Evolutionary conservation across 2,888 invertebrate genomes (phyloP), one percentile per base, ranked within the genome.

Genomic region (Sphaerophoria taeniata): DNA sequence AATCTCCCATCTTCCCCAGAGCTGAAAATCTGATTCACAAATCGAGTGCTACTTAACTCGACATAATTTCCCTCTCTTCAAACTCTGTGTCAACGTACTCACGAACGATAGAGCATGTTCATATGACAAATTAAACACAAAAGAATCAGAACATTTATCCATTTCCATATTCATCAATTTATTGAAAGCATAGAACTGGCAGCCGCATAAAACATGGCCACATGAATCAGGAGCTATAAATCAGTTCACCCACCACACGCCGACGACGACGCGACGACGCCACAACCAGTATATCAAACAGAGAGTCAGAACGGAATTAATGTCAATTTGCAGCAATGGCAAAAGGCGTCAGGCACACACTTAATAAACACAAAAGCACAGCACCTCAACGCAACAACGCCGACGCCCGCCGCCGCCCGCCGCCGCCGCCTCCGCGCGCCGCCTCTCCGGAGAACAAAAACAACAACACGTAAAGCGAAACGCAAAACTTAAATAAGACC

Each of bases 121-220:
- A 11, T 39, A 43, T 45, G n/a, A 67, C 51, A 67, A 51, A 51
- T 12, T 16, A 51, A 70, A 63, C 74, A 65, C 45, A 12, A 63
- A 69, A 79, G 75, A 71, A 67, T 73, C 56, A 36, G 53, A 65
- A 73, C 24, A 24, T 24, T 24, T 24, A 24, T 24, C 24, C 56
- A 49, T 81, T 81, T 81, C 81, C 81, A 73, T 81, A 77, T 81
- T 85, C 81, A 81, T 85, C 81, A 85, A 85, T 65, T 65, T 49
- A 51, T 73, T 65, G 70, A 34, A 58, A 73, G 70, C 51, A 24
- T 2, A 51, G 63, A 53, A 11, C 7, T 45, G 31, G 70, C 69
- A 47, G 47, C 70, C 14, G 39, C 39, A 16, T 45, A 31, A 43
- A 76, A 72, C 76, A 75, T 69, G 69, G 63, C 63, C 63, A 39